These are phyloP conservation scores for Mellivora capensis DNA, from an alignment of 2,113 vertebrate species.

Conservation along the genomic window DNA sequence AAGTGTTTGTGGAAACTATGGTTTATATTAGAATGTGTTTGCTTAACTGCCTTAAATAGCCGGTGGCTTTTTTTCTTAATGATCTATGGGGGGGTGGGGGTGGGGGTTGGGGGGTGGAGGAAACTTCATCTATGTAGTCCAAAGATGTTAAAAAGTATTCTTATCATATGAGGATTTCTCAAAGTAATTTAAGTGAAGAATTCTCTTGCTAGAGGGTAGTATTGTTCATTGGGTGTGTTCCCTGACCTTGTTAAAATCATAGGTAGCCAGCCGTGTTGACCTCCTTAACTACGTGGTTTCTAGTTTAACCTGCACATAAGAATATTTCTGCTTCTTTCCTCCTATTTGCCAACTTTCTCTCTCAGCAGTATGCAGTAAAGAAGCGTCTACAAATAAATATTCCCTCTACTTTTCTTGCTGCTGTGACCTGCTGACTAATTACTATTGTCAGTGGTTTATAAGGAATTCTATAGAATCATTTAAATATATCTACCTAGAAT, in stretches of 20 bases:
- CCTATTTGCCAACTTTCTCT: neutral
- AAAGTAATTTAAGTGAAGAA: neutral
- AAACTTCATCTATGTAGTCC: neutral
- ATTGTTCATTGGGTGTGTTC: neutral
- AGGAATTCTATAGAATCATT: neutral
- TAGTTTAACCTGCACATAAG: neutral
- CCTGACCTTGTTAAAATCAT: neutral
- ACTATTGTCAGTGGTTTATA: neutral
- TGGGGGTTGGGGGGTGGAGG: accelerated
- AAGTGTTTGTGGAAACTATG: neutral
- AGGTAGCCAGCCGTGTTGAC: neutral
- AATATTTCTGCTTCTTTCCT: neutral
- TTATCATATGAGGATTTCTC: neutral
- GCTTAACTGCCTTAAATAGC: neutral
- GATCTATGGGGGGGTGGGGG: neutral
- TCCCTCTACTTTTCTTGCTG: neutral
- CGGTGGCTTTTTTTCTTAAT: neutral
- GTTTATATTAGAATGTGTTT: neutral
- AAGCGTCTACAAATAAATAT: neutral
- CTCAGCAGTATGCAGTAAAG: neutral
- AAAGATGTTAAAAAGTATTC: neutral
- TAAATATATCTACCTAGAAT: neutral
- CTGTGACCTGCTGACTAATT: neutral
- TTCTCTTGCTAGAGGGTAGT: neutral
- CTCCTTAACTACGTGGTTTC: neutral